Percentiles rank a stretch among this genome's conserved stretches.
Conservation (phyloP, 2,797 vertebrate genomes). For the Oophaga sylvatica region DNA sequence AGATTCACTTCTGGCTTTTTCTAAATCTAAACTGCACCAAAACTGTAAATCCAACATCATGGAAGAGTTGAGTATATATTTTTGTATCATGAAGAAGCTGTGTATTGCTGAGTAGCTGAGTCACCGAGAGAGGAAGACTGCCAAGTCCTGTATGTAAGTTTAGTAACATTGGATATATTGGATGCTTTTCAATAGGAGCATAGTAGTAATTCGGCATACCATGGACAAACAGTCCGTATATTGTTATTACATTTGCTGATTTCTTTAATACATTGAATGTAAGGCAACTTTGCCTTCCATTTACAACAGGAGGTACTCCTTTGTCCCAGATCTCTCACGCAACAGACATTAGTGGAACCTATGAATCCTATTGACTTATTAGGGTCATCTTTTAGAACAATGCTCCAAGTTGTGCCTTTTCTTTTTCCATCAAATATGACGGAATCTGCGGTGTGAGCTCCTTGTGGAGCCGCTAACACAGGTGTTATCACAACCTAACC, state of each 20-base stretch:
- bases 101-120: neutral
- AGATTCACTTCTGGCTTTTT: neutral
- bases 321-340: too few relatives aligned
- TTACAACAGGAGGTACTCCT: too few relatives aligned
- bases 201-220: too few relatives aligned
- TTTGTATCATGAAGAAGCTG: neutral
- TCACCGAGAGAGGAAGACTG: neutral
- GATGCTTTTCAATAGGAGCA: neutral
- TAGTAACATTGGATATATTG: neutral
- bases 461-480: neutral
- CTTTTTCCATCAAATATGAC: neutral
- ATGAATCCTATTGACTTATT: too few relatives aligned
- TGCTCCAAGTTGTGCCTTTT: neutral
- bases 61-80: neutral
- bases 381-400: neutral
- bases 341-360: too few relatives aligned
- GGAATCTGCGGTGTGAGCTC: too few relatives aligned
- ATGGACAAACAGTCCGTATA: neutral
- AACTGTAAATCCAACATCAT: neutral
- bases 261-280: neutral
- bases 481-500: neutral
- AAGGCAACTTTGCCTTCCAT: too few relatives aligned
- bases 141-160: neutral
- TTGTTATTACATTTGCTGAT: neutral
- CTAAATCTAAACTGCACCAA: neutral